Base-by-base conservation (phyloP, 1,140 invertebrate species). In the Proctacanthus coquilletti region DNA sequence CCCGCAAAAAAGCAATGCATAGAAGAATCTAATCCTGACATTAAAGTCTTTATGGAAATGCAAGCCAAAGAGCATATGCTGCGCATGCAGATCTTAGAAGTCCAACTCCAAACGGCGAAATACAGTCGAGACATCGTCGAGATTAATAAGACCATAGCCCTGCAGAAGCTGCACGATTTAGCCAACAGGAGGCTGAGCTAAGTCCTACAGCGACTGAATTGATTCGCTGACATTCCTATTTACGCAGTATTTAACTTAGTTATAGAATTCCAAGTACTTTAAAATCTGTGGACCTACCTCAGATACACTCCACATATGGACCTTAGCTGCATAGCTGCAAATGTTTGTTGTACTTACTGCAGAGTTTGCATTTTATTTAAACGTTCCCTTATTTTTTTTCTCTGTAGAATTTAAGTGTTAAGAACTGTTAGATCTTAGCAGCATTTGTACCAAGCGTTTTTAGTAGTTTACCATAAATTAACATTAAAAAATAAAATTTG, bases 41-140 rank as follows among this genome's bases (percentile, higher is more conserved):
- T 57, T 39, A 47, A 52, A n/a, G 23, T 47, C 34, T 56, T 59
- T 32, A 56, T 59, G 56, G 56, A 59, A 15, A 59, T 59, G 56
- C 56, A 60, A 45, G 51, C 45, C 42, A 59, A 59, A 45, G 56
- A 60, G 47, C 56, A 60, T 36, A 48, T 54, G 45, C 47, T 60
- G 50, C 54, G 56, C 39, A 60, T 60, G 56, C 51, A 53, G 23
- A 60, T 60, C 34, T 46, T 60, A 18, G 56, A 60, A 41, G 53
- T 56, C 29, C 56, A 60, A 43, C 39, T 59, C 44, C 54, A 60
- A 47, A 51, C 54, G 34, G 56, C 56, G 39, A 60, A 60, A 47
- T 52, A 57, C 21, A 56, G 44, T 44, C 53, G 56, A 36, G 56
- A 60, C 36, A 43, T 57, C 20, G 54, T 55, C 5, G 56, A 60